Evolutionary conservation across 2,888 invertebrate species (phyloP).

Genomic region (Acanthopleura granulata): DNA sequence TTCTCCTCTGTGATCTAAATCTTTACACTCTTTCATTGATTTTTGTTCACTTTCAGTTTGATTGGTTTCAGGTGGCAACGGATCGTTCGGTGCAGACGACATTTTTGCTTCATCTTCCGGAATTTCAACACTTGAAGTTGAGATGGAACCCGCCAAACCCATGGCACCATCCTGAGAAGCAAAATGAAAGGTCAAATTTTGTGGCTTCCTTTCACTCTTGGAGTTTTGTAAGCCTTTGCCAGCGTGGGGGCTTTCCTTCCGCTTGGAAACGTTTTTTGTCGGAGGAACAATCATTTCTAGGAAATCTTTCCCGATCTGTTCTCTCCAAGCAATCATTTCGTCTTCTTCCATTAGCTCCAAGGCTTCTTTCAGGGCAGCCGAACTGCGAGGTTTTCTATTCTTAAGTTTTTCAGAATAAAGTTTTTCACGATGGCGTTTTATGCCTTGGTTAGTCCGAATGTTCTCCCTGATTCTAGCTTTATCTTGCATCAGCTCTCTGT

Average conservation of each 20-base stretch:
- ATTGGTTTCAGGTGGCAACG: no score
- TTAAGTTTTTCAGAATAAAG: not conserved
- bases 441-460: conserved; percentile 26
- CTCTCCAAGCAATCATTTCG: conserved; percentile 2
- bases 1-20: no score
- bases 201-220: not conserved
- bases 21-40: no score
- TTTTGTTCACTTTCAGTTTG: no score
- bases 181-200: conserved; percentile 3
- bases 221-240: not conserved
- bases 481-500: conserved; percentile 60
- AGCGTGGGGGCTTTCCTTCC: not conserved
- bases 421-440: not conserved
- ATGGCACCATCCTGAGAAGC: not conserved
- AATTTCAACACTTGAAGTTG: no score
- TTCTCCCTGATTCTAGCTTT: conserved; percentile 51
- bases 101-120: no score
- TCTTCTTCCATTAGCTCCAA: conserved; percentile 13
- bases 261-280: not conserved
- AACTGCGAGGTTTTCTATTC: conserved; percentile 15
- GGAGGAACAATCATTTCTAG: conserved; percentile 12
- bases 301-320: conserved; percentile 8
- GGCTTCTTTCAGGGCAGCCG: conserved; percentile 20
- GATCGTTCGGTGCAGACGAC: no score
- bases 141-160: no score